These are phyloP conservation scores for Marmota flaviventris DNA, from an alignment of 2,113 vertebrate genomes.

Conservation along the genomic window DNA sequence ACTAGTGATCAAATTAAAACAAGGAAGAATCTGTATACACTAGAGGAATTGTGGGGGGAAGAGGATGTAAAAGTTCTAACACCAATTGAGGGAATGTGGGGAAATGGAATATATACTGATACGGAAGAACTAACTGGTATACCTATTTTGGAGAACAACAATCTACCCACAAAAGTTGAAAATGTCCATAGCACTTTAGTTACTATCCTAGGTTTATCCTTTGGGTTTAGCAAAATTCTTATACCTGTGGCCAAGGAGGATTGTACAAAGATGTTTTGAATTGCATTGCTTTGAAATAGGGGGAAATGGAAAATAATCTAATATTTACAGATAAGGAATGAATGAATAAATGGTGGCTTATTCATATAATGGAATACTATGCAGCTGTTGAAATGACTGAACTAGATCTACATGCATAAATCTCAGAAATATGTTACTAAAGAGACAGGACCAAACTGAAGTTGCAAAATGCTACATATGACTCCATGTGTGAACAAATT, in stretches of 20 bases:
- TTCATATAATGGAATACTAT: neutral
- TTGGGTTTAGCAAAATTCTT: constrained; percentile 4
- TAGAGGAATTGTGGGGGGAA: neutral
- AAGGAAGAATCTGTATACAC: neutral
- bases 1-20: neutral
- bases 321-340: neutral
- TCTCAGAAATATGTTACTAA: neutral
- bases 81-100: neutral
- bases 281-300: neutral
- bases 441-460: neutral
- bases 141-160: neutral
- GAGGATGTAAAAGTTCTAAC: neutral
- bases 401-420: neutral
- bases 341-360: neutral
- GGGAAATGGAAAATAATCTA: neutral
- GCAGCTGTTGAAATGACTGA: neutral
- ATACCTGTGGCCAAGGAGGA: neutral
- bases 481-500: neutral
- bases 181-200: neutral
- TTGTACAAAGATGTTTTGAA: neutral
- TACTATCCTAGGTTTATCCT: neutral
- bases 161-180: neutral
- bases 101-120: neutral
- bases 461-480: neutral
- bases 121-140: neutral